Conservation (phyloP, 2,797 vertebrate species). For the Capromys pilorides region DNA sequence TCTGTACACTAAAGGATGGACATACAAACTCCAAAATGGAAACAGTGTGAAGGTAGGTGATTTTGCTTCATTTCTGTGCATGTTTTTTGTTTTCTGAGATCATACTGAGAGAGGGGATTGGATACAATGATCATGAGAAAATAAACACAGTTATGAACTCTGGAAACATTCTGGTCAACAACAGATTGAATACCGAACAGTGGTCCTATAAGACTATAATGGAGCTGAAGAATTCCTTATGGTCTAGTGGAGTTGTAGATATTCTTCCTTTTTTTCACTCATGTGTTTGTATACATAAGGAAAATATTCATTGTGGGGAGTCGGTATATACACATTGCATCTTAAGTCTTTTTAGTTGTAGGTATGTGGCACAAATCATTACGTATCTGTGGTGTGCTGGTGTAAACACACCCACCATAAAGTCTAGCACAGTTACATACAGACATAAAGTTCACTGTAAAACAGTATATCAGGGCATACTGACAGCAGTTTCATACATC, state of each 20-base stretch:
- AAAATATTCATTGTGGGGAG: neutral
- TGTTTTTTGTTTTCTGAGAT: conserved; percentile 41
- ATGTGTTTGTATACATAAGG: neutral
- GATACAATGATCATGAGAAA: conserved; percentile 34
- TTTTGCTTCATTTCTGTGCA: neutral
- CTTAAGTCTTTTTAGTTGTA: neutral
- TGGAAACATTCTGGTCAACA: neutral
- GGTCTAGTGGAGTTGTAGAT: neutral
- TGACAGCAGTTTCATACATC: neutral
- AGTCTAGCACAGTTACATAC: neutral
- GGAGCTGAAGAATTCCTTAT: neutral
- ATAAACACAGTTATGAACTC: neutral
- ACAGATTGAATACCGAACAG: neutral
- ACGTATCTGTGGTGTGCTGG: neutral
- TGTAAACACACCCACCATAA: neutral
- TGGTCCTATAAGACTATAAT: neutral
- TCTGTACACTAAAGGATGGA: neutral
- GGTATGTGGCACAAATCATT: neutral
- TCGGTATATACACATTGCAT: neutral
- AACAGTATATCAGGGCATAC: too few species aligned
- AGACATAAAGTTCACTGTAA: neutral
- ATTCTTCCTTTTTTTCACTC: neutral
- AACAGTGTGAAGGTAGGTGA: neutral
- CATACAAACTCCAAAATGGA: conserved; percentile 13
- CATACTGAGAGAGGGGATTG: neutral